Evolutionary conservation across 1,140 invertebrate genomes (phyloP).

Genomic region (Pristionchus pacificus): DNA sequence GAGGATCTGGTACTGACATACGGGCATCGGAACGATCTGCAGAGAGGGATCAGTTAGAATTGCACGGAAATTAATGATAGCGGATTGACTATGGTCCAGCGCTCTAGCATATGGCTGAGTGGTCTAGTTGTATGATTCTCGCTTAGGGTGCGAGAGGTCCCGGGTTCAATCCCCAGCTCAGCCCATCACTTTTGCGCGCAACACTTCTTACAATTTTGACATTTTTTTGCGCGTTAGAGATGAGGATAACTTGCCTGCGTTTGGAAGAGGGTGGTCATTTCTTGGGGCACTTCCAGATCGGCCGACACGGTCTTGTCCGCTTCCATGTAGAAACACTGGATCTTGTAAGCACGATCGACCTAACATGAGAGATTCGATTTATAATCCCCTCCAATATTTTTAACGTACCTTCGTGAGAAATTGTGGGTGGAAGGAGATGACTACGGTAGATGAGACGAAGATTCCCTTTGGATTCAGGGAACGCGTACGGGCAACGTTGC

Average conservation of each 20-base stretch:
- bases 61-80: background rate
- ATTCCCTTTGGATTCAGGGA: constrained; percentile 40
- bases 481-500: constrained; percentile 31
- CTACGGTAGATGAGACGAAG: constrained; percentile 35
- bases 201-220: no score
- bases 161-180: constrained; percentile 39
- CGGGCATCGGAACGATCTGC: constrained; percentile 53
- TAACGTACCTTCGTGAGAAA: constrained; percentile 37
- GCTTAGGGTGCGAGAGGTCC: constrained; percentile 45
- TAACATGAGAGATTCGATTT: background rate
- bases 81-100: no score
- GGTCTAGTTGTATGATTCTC: constrained; percentile 48
- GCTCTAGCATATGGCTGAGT: no score
- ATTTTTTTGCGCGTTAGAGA: no score
- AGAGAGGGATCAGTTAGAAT: background rate
- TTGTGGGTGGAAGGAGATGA: constrained; percentile 39
- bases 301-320: constrained; percentile 37
- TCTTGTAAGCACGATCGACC: constrained; percentile 27
- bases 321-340: constrained; percentile 43
- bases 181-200: no score
- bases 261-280: constrained; percentile 34
- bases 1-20: constrained; percentile 57
- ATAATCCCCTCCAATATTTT: background rate
- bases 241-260: constrained; percentile 21
- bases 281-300: constrained; percentile 31